Evolutionary conservation across 2,888 invertebrate species (phyloP).

Genomic region (Ichneumoninae sp.): DNA sequence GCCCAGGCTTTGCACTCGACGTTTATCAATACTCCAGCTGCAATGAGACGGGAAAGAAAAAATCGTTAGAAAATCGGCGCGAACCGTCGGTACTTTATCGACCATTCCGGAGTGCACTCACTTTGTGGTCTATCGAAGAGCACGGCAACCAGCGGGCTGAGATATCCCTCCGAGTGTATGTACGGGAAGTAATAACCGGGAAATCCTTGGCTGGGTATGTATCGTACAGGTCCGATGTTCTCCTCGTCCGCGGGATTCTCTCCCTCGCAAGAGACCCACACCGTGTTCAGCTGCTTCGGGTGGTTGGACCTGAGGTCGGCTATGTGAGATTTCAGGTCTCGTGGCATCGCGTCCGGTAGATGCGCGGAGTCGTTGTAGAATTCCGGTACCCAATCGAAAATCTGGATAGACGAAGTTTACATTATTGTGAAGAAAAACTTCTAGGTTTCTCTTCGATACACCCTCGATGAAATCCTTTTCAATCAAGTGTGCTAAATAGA

Average conservation of each 20-base stretch:
- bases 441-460: not conserved
- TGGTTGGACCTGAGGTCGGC: conserved; percentile 84
- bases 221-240: conserved; percentile 94
- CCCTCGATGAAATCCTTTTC: not conserved
- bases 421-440: not conserved
- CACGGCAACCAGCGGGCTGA: conserved; percentile 95
- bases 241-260: conserved; percentile 97
- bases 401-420: conserved; percentile 83
- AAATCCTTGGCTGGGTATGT: conserved; percentile 93
- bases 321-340: conserved; percentile 89
- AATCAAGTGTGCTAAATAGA: too few relatives aligned
- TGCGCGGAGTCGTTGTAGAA: conserved; percentile 90
- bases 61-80: not conserved
- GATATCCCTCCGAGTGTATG: conserved; percentile 93
- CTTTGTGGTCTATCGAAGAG: conserved; percentile 93
- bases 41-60: conserved; percentile 57
- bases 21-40: conserved; percentile 88
- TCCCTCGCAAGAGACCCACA: conserved; percentile 97
- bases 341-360: conserved; percentile 91
- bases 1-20: conserved; percentile 91
- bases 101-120: conserved; percentile 85
- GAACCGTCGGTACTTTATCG: not conserved
- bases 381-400: conserved; percentile 95
- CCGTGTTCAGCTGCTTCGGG: conserved; percentile 89
- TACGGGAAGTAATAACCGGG: conserved; percentile 96